Conservation (phyloP, 2,113 vertebrate species). For the Noctilio leporinus region DNA sequence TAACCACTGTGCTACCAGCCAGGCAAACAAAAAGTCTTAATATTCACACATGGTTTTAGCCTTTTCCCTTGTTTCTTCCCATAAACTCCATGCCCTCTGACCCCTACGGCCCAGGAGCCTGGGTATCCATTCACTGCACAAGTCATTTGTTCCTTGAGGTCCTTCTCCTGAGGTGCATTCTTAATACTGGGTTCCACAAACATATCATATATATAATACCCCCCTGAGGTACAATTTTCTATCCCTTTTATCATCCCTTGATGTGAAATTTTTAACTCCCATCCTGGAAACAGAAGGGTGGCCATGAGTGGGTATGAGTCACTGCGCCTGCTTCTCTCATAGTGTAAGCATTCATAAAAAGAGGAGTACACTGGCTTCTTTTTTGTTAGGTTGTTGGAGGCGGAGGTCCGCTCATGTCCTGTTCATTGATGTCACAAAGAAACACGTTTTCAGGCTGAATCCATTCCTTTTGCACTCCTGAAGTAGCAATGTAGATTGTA, state of each 20-base stretch:
- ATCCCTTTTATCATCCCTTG: constrained; percentile 99
- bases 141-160: constrained; percentile 93
- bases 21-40: constrained; percentile 96
- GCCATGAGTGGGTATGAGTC: constrained; percentile 97
- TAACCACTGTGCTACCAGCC: too few species aligned
- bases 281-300: constrained; percentile 93
- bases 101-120: constrained; percentile 90
- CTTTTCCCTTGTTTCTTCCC: constrained; percentile 95
- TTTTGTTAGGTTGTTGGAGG: constrained; percentile 85
- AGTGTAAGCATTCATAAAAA: constrained; percentile 97
- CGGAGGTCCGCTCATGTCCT: constrained; percentile 88
- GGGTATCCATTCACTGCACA: constrained; percentile 89
- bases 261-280: constrained; percentile 93
- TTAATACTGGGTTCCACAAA: constrained; percentile 95
- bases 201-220: constrained; percentile 91
- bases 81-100: constrained; percentile 94
- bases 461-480: constrained; percentile 96
- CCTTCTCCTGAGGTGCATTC: constrained; percentile 94
- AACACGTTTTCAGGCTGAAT: constrained; percentile 97
- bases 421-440: constrained; percentile 90
- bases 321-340: constrained; percentile 94
- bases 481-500: constrained; percentile 94
- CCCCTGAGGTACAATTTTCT: constrained; percentile 87
- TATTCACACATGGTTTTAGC: constrained; percentile 98
- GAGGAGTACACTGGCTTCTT: constrained; percentile 96